Conservation (phyloP, 2,113 vertebrate genomes). For the Tringa solitaria region DNA sequence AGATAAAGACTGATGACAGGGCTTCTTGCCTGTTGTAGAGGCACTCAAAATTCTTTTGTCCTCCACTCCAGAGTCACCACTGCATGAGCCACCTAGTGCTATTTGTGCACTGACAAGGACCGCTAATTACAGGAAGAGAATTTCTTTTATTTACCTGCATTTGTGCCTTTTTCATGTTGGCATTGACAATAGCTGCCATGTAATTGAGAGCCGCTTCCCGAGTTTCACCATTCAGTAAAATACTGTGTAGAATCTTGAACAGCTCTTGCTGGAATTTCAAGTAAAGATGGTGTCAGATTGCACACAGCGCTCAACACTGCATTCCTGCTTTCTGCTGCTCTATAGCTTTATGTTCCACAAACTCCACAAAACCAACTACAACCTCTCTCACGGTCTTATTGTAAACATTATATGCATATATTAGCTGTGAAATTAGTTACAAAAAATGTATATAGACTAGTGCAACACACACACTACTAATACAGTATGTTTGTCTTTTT, state of each 20-base stretch:
- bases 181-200: conserved; percentile 94
- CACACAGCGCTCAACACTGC: background rate
- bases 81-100: background rate
- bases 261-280: conserved; percentile 85
- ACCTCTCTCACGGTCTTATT: background rate
- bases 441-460: background rate
- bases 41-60: background rate
- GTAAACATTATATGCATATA: background rate
- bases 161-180: conserved; percentile 97
- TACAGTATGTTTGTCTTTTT: background rate
- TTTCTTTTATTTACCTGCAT: conserved; percentile 85
- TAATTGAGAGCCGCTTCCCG: conserved; percentile 92
- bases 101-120: background rate
- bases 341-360: background rate
- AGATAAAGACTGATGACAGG: background rate
- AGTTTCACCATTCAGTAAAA: conserved; percentile 94
- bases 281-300: background rate
- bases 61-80: background rate
- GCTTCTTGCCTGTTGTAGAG: background rate
- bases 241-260: conserved; percentile 94
- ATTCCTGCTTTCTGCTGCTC: background rate
- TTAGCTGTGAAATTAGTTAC: background rate
- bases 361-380: background rate
- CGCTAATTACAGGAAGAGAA: background rate
- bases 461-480: background rate